A percentile compares a stretch with the other conserved stretches of the same genome.
Evolutionary conservation across 2,797 vertebrate species (phyloP).

Genomic region (Gastrophryne carolinensis): DNA sequence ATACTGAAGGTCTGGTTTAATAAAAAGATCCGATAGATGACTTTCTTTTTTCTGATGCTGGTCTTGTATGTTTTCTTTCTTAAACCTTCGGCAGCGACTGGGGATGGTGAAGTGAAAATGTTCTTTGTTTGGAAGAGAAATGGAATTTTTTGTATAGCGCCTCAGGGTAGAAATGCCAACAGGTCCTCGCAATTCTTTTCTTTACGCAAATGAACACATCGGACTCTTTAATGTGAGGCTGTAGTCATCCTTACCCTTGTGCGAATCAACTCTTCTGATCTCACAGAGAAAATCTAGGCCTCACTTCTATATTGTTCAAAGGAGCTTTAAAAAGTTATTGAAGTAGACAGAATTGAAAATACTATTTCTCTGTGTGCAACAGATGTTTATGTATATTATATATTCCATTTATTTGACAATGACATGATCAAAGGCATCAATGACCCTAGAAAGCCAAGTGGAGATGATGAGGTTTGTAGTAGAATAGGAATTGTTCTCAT

Average conservation of each 20-base stretch:
- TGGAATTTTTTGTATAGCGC: slow-evolving; percentile 31
- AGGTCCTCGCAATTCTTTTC: slow-evolving; percentile 32
- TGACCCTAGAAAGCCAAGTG: neutral
- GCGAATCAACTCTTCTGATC: slow-evolving; percentile 16
- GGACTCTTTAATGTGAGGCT: slow-evolving; percentile 35
- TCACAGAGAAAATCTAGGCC: slow-evolving; percentile 1
- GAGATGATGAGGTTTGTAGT: neutral
- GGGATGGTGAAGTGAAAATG: slow-evolving; percentile 18
- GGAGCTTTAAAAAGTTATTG: slow-evolving; percentile 9
- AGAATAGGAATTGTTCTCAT: neutral
- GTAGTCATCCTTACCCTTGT: slow-evolving; percentile 20
- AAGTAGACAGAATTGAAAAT: slow-evolving; percentile 11
- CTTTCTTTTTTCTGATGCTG: too few species aligned
- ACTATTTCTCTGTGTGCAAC: neutral
- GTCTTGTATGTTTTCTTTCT: too few species aligned
- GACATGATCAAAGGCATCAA: neutral
- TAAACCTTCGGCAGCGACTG: slow-evolving; percentile 12
- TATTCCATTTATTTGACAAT: neutral
- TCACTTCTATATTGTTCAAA: slow-evolving; percentile 29
- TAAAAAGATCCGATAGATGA: too few species aligned
- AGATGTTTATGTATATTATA: slow-evolving; percentile 3
- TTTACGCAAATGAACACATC: slow-evolving; percentile 40
- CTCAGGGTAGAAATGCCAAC: slow-evolving; percentile 29
- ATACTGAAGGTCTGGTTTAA: too few species aligned
- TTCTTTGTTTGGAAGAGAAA: slow-evolving; percentile 37